Evolutionary conservation across 2,888 invertebrate genomes (phyloP), one percentile per base, ranked within the genome.

Genomic region (Halocaridina rubra): DNA sequence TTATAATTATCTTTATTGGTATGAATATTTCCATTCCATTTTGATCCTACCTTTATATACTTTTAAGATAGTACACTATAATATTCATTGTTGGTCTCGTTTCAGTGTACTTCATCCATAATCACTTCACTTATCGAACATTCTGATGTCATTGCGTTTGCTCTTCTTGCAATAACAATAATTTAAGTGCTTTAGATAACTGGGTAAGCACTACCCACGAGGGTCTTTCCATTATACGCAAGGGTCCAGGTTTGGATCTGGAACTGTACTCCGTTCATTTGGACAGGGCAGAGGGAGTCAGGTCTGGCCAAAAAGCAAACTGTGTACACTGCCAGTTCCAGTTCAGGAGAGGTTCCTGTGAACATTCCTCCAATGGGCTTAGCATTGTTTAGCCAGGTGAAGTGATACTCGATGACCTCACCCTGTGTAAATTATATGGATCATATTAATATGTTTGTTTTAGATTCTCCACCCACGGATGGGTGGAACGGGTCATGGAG

Each of bases 301-400:
- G 95, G 94, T 78, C 96, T 93, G 13, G 95, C 92, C 69, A 96
- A 92, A 90, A 95, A 97, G 90, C 98, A 98, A 4, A 97, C 93
- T 0, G 97, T 96, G 91, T 97, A 98, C 2, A 98, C 91, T 0
- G 97, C 96, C 92, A 98, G 93, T 91, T 98, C 98, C 88, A 97
- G 92, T 91, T 98, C 98, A 0, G 98, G 98, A 78, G 96, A 96
- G 1, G 96, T 96, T 24, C 96, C 96, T 86, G 96, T 92, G 89
- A 96, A 96, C 92, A 96, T 93, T 0, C 93, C 93, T 76, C 94
- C 94, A 0, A 95, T 95, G 0, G 96, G 95, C 90, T 96, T 96
- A 88, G 94, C 94, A 1, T 93, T 91, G 0, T 93, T 93, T 90
- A 94, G 93, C 90, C 95, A 94, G 77, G 92, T 93, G 85, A 89